Percentiles rank a stretch among this genome's conserved stretches.
Conservation (phyloP, 2,797 vertebrate species). For the Salmo trutta region DNA sequence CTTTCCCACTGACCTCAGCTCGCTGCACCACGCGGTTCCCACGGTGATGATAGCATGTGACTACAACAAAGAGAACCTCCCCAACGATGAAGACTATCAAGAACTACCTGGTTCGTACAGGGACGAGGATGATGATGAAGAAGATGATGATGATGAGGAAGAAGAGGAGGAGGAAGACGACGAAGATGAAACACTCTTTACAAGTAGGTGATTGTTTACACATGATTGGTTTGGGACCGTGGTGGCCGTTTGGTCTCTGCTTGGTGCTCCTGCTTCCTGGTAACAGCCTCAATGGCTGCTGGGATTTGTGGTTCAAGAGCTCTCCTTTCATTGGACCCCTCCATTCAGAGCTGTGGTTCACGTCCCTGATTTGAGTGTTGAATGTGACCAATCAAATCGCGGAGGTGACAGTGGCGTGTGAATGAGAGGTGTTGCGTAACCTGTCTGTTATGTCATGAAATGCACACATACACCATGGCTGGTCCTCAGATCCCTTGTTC, state of each 20-base stretch:
- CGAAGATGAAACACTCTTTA: slow-evolving; percentile 85
- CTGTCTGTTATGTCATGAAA: neutral
- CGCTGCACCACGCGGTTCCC: slow-evolving; percentile 89
- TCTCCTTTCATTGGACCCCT: neutral
- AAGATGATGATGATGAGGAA: slow-evolving; percentile 74
- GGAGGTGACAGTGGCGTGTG: neutral
- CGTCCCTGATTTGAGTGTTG: slow-evolving; percentile 7
- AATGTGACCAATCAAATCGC: neutral
- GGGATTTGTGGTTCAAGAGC: slow-evolving; percentile 46
- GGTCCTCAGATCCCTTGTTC: too few species aligned
- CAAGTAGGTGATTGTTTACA: slow-evolving; percentile 76
- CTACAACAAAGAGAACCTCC: slow-evolving; percentile 96
- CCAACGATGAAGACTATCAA: slow-evolving; percentile 84
- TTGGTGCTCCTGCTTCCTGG: neutral
- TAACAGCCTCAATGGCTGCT: neutral
- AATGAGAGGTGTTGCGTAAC: neutral
- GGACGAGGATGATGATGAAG: slow-evolving; percentile 84
- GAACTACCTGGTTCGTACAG: slow-evolving; percentile 84
- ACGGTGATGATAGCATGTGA: slow-evolving; percentile 91
- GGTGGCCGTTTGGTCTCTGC: neutral
- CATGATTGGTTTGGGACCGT: neutral
- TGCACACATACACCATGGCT: neutral
- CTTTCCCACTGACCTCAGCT: slow-evolving; percentile 69
- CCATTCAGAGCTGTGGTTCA: neutral
- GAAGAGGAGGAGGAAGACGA: slow-evolving; percentile 50